These are phyloP conservation scores for Peucedramus taeniatus DNA, from an alignment of 2,113 vertebrate species.

Conservation along the genomic window DNA sequence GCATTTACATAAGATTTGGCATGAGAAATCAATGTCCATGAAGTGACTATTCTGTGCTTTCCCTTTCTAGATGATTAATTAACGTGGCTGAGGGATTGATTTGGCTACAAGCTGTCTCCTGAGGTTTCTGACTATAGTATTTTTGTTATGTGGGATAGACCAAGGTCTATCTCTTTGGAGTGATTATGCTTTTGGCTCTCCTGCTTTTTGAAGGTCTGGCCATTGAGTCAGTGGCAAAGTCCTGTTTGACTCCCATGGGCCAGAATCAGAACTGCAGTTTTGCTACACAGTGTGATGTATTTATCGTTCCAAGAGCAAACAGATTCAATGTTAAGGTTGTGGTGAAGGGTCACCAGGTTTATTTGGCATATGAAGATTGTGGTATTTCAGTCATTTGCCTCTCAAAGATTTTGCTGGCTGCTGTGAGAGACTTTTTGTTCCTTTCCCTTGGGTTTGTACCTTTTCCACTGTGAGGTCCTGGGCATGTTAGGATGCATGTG, in stretches of 20 bases:
- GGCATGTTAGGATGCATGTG: background rate
- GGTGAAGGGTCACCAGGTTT: background rate
- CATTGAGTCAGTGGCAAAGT: background rate
- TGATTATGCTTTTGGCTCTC: background rate
- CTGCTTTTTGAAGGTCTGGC: background rate
- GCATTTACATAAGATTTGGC: slow-evolving; percentile 44
- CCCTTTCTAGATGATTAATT: slow-evolving; percentile 9
- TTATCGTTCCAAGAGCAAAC: background rate
- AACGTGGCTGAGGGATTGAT: background rate
- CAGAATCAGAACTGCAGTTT: background rate
- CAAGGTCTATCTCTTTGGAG: background rate
- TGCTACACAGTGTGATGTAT: background rate
- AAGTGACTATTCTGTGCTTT: background rate
- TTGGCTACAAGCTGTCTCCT: background rate
- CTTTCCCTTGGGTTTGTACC: background rate
- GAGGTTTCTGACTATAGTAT: background rate
- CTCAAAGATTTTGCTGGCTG: background rate
- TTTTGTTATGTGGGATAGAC: background rate
- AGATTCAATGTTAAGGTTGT: background rate
- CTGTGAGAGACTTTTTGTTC: background rate
- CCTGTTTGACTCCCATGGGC: background rate
- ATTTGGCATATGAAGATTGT: background rate
- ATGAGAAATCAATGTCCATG: background rate
- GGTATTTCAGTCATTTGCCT: background rate
- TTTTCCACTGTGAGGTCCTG: background rate